A percentile compares a stretch with the other conserved stretches of the same genome.
Conservation (phyloP, 2,113 vertebrate species). For the Vireo altiloquus region DNA sequence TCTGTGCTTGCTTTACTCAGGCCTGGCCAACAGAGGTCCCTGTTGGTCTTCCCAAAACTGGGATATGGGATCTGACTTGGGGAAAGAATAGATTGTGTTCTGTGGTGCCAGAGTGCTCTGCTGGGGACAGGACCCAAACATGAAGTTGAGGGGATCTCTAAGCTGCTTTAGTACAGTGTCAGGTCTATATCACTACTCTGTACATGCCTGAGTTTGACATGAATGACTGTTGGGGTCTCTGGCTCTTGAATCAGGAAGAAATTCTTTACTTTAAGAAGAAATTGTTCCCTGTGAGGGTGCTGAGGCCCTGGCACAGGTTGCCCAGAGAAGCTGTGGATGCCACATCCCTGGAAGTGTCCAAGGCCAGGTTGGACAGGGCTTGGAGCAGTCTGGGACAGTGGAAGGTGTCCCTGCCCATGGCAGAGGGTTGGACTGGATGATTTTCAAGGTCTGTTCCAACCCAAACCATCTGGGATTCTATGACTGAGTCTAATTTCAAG, state of each 20-base stretch:
- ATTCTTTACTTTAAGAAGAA: not conserved
- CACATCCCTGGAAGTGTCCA: not conserved
- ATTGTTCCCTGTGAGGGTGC: not conserved
- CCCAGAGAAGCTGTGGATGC: not conserved
- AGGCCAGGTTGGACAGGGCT: accelerated
- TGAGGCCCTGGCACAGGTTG: accelerated
- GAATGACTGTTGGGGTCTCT: not conserved
- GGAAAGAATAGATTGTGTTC: not conserved
- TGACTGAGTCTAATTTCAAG: not conserved
- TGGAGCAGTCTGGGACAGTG: accelerated
- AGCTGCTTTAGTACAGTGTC: not conserved
- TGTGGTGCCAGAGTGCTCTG: not conserved
- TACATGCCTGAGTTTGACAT: not conserved
- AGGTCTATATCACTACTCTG: not conserved
- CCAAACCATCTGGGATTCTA: not conserved
- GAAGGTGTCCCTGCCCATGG: not conserved
- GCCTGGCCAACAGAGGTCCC: constrained; percentile 17
- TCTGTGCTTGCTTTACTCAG: not conserved
- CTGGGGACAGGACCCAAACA: not conserved
- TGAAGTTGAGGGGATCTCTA: not conserved
- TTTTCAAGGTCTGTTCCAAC: not conserved
- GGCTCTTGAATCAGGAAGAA: not conserved
- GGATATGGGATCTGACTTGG: not conserved
- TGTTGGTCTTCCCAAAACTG: not conserved
- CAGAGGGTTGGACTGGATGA: accelerated